phyloP scores from a whole-genome alignment of 2,113 vertebrate species.

The Colossoma macropomum region DNA sequence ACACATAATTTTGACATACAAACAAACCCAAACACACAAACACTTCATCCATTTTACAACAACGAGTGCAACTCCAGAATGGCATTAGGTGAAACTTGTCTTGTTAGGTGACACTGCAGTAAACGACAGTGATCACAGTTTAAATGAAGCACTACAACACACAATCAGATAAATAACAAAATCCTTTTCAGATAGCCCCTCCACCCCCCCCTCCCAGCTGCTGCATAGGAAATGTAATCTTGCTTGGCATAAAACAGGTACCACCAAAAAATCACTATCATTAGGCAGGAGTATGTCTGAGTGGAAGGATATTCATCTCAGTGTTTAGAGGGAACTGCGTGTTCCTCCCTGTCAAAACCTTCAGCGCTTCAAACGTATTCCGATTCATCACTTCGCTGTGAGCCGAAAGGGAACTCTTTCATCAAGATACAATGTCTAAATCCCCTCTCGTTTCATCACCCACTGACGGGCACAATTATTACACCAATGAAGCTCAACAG shows the following conservation, averaged over 20 bases:
- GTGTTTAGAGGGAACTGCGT: slow-evolving; percentile 28
- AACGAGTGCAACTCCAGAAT: not conserved
- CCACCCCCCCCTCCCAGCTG: not conserved
- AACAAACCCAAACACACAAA: slow-evolving; percentile 1
- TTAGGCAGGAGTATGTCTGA: slow-evolving; percentile 43
- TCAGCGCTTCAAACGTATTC: slow-evolving; percentile 23
- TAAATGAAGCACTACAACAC: slow-evolving; percentile 2
- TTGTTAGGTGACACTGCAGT: not conserved
- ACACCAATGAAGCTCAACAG: not conserved
- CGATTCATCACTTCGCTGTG: slow-evolving; percentile 18
- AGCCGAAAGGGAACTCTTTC: slow-evolving; percentile 32
- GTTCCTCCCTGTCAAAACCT: slow-evolving; percentile 39
- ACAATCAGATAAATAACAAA: slow-evolving; percentile 1
- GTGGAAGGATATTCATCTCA: slow-evolving; percentile 35
- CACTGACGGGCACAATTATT: not conserved
- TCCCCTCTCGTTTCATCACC: not conserved
- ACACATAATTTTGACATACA: slow-evolving; percentile 23
- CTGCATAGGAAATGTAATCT: slow-evolving; percentile 37
- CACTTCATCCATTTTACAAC: not conserved
- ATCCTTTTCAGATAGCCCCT: not conserved
- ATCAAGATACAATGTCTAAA: slow-evolving; percentile 20
- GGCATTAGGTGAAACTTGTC: not conserved
- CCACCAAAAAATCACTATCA: slow-evolving; percentile 51
- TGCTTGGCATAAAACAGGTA: slow-evolving; percentile 26
- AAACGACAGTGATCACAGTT: not conserved